Percentiles rank a stretch among this genome's conserved stretches.
These are phyloP conservation scores for Micrasema longulum DNA, from an alignment of 1,140 invertebrate species.

Conservation along the genomic window DNA sequence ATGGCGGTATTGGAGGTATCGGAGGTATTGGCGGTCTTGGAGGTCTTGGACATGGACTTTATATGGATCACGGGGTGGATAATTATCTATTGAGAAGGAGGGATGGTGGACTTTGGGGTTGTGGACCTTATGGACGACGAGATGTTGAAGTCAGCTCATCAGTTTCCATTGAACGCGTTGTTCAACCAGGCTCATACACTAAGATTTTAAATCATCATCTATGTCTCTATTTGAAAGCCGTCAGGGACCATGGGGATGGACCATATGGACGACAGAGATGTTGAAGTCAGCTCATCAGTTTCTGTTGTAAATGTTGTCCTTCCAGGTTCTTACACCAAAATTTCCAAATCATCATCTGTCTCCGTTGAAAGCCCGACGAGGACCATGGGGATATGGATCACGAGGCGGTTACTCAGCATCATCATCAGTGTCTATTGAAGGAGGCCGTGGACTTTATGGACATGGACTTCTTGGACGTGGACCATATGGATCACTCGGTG, in stretches of 20 bases:
- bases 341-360: slow-evolving; percentile 15
- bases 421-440: slow-evolving; percentile 4
- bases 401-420: slow-evolving; percentile 14
- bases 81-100: not conserved
- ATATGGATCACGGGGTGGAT: not conserved
- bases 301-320: slow-evolving; percentile 37
- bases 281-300: slow-evolving; percentile 16
- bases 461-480: slow-evolving; percentile 35
- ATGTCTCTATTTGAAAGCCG: not conserved
- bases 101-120: not conserved
- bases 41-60: not conserved
- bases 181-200: not conserved
- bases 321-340: slow-evolving; percentile 23
- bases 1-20: too few species aligned
- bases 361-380: slow-evolving; percentile 15
- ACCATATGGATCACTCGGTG: not conserved
- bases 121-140: not conserved
- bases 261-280: slow-evolving; percentile 9
- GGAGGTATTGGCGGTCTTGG: not conserved
- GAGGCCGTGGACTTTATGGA: slow-evolving; percentile 9
- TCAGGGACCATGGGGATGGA: not conserved
- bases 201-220: slow-evolving; percentile 16
- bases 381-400: slow-evolving; percentile 10
- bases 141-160: slow-evolving; percentile 9
- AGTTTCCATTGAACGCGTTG: slow-evolving; percentile 15